Conservation (phyloP, 2,888 invertebrate species). For the Microchrysa polita region DNA sequence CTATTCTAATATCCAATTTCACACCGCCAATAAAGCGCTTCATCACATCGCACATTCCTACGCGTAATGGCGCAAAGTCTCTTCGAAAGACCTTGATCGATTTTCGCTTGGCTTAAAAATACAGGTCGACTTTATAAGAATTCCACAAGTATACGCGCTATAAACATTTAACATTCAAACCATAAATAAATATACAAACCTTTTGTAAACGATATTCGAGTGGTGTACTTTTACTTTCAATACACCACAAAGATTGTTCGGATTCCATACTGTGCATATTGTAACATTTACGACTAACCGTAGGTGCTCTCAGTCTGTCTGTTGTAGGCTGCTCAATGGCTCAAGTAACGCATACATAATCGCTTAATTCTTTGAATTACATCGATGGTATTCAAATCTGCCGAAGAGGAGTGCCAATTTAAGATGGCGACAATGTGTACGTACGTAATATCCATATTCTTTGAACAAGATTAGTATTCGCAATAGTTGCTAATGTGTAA, state of each 20-base stretch:
- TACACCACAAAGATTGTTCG: neutral
- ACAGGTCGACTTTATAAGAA: slow-evolving; percentile 13
- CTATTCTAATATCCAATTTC: too few species aligned
- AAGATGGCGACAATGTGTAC: too few species aligned
- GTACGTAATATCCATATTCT: neutral
- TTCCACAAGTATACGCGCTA: slow-evolving; percentile 3
- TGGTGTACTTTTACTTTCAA: slow-evolving; percentile 24
- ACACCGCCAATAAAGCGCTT: too few species aligned
- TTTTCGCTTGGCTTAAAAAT: neutral
- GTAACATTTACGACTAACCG: too few species aligned
- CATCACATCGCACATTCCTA: too few species aligned
- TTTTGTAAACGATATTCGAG: too few species aligned
- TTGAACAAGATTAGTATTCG: slow-evolving; percentile 25
- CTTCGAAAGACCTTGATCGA: slow-evolving; percentile 15
- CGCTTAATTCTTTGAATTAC: slow-evolving; percentile 8
- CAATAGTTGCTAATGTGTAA: neutral
- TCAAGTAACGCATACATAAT: slow-evolving; percentile 2
- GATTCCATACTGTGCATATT: too few species aligned
- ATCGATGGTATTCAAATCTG: slow-evolving; percentile 4
- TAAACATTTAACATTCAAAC: neutral
- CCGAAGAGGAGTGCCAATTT: slow-evolving; percentile 3
- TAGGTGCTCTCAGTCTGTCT: neutral
- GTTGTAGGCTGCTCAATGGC: slow-evolving; percentile 1
- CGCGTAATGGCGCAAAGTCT: too few species aligned
- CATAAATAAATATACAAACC: neutral